Evolutionary conservation across 2,888 invertebrate genomes (phyloP), one percentile per base, ranked within the genome.

Genomic region (Phyllotreta cruciferae): DNA sequence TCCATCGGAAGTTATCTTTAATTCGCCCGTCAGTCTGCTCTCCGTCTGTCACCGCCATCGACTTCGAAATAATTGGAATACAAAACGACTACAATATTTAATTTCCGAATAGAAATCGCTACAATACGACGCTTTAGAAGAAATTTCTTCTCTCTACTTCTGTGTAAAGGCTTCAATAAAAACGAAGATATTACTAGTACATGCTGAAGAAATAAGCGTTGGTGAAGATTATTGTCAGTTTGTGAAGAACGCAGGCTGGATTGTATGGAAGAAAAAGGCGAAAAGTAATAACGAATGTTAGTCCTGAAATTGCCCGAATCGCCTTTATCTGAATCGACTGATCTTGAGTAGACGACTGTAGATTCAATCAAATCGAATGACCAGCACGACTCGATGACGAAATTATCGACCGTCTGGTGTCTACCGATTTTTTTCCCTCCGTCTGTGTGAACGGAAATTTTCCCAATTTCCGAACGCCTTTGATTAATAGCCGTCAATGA

Each of bases 51-150:
- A 78, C 73, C 76, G 75, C 77, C 78, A 79, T 79, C 78, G 78
- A 79, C 78, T 73, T 73, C 69, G 74, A 75, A 78, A 79, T 79
- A 79, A 79, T 79, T 79, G 79, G 77, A 78, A 77, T 24, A 76
- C 73, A 73, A 60, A 58, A 75, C 73, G 75, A 73, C 74, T 76
- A 74, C 69, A 66, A 75, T 75, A 71, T 76, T 76, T 76, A 79
- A 78, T 77, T 78, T 78, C 24, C 24, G 24, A 24, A 24, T 24
- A 1, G 2, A 4, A 24, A 24, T 24, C 24, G 24, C 24, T 24
- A 24, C 24, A 24, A 24, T 3, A 24, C 24, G 24, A 24, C 24
- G 24, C 24, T 24, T 24, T 24, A 3, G 2, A 24, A 1, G 24
- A 24, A 24, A 24, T 24, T 24, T 4, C 24, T 3, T 24, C 1